Evolutionary conservation across 35 echinoderm and acorn worm genomes (phyloP).

Genomic region (Chiridota heheva): DNA sequence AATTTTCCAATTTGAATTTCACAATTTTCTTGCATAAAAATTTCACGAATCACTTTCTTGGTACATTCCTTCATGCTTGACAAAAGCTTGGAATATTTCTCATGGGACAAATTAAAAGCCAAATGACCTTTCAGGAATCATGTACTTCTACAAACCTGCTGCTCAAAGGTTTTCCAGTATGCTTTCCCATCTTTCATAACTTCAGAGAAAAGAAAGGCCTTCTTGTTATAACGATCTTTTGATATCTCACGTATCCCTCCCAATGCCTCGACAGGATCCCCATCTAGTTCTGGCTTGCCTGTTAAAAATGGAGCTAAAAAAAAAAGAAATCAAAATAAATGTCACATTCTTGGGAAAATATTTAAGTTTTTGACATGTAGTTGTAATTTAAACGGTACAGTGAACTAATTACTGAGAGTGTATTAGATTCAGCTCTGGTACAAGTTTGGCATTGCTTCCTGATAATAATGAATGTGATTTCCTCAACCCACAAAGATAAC

Average conservation of each 20-base stretch:
- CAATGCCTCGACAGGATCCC: conserved; percentile 76
- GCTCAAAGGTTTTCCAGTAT: conserved; percentile 68
- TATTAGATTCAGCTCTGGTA: not conserved
- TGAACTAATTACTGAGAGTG: not conserved
- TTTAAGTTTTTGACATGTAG: not conserved
- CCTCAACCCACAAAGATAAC: not conserved
- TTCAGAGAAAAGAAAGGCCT: conserved; percentile 66
- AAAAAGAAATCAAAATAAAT: not conserved
- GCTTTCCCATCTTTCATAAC: conserved; percentile 60
- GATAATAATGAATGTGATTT: no score
- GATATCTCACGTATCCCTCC: conserved; percentile 66
- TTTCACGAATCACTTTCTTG: no score
- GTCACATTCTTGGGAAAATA: not conserved
- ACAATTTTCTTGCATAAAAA: no score
- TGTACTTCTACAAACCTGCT: no score
- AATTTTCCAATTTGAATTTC: no score
- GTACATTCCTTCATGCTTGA: no score
- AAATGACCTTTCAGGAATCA: no score
- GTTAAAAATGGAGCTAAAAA: conserved; percentile 83
- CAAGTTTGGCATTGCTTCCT: no score
- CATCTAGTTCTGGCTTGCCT: conserved; percentile 88
- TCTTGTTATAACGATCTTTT: conserved; percentile 58
- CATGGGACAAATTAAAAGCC: no score
- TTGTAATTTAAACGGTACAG: not conserved
- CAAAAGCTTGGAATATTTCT: no score